Conservation (phyloP, 2,888 invertebrate genomes). For the Camptogramma bilineatum region DNA sequence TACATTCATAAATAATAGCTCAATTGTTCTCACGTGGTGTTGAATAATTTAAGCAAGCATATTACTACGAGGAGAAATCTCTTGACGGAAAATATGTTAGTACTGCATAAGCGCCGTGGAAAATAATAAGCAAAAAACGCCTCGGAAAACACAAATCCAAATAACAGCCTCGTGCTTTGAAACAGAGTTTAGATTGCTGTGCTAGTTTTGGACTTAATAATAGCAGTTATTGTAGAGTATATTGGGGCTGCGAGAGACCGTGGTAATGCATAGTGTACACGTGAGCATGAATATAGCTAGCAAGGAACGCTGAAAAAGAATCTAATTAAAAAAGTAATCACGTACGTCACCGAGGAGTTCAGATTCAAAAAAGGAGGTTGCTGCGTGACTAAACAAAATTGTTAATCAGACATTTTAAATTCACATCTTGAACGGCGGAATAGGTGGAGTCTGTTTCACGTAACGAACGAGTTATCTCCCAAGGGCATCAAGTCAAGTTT, state of each 20-base stretch:
- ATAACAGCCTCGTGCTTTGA: slow-evolving; percentile 32
- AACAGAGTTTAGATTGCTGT: slow-evolving; percentile 47
- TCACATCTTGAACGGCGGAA: slow-evolving; percentile 61
- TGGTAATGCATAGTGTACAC: slow-evolving; percentile 64
- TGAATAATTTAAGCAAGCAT: slow-evolving; percentile 42
- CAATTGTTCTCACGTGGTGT: slow-evolving; percentile 36
- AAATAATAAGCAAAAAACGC: slow-evolving; percentile 49
- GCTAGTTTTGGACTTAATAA: slow-evolving; percentile 51
- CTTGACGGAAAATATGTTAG: slow-evolving; percentile 47
- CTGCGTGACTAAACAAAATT: slow-evolving; percentile 53
- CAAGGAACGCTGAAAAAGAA: slow-evolving; percentile 50
- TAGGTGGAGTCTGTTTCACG: slow-evolving; percentile 57
- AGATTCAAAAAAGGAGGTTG: slow-evolving; percentile 53
- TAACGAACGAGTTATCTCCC: slow-evolving; percentile 63
- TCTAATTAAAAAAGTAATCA: slow-evolving; percentile 61
- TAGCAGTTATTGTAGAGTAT: slow-evolving; percentile 61
- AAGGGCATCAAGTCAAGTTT: slow-evolving; percentile 56
- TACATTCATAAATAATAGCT: slow-evolving; percentile 37
- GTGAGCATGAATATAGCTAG: slow-evolving; percentile 51
- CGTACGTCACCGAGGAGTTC: slow-evolving; percentile 50
- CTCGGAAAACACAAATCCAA: slow-evolving; percentile 23
- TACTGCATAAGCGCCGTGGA: slow-evolving; percentile 43
- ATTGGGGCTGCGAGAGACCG: slow-evolving; percentile 53
- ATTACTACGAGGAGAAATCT: slow-evolving; percentile 43
- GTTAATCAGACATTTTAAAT: slow-evolving; percentile 61